Evolutionary conservation across 1,140 invertebrate genomes (phyloP).

Genomic region (Neodiprion virginianus): DNA sequence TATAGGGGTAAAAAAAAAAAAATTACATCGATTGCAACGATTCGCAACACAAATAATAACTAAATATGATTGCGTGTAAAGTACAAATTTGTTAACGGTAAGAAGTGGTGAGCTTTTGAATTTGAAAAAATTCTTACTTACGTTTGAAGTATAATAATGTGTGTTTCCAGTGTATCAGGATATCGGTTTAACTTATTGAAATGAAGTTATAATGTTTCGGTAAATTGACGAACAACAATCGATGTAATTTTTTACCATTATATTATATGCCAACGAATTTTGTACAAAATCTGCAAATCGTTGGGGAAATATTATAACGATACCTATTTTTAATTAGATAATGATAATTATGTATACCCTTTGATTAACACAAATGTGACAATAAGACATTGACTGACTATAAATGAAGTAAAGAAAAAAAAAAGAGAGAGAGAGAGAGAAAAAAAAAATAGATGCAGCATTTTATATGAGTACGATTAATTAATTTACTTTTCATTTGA

Average conservation of each 20-base stretch:
- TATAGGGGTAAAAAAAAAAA: not conserved
- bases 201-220: not conserved
- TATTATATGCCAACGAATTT: not conserved
- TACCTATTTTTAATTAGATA: conserved; percentile 19
- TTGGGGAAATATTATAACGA: not conserved
- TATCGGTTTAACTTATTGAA: not conserved
- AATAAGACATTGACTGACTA: conserved; percentile 39
- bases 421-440: not conserved
- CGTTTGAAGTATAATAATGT: no score
- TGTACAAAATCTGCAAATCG: no score
- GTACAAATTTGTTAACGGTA: no score
- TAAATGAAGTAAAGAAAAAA: conserved; percentile 21
- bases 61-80: no score
- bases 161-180: no score
- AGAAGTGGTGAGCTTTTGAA: no score
- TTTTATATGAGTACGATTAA: not conserved
- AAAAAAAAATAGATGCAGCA: not conserved
- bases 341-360: conserved; percentile 16
- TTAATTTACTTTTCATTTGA: not conserved
- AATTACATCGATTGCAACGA: not conserved
- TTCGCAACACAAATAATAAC: not conserved
- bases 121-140: no score
- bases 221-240: not conserved
- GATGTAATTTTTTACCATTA: not conserved
- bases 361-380: conserved; percentile 14